These are phyloP conservation scores for Brachypalpus laphriformis DNA, from an alignment of 2,888 invertebrate species.

Conservation along the genomic window DNA sequence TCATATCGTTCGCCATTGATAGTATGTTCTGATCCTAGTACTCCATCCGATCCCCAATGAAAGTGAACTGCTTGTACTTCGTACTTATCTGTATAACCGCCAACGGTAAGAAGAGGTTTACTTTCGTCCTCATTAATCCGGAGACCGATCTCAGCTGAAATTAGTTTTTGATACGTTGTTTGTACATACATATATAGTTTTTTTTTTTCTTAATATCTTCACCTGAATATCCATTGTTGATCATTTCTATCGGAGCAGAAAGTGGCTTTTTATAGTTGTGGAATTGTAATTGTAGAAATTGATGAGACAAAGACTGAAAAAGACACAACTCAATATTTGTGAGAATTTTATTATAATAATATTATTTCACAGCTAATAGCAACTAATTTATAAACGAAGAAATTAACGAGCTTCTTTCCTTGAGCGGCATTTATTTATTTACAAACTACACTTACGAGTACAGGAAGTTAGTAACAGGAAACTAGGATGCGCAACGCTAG, in stretches of 20 bases:
- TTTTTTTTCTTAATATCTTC: slow-evolving; percentile 23
- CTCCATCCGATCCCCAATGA: slow-evolving; percentile 89
- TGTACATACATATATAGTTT: neutral
- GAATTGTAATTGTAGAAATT: slow-evolving; percentile 85
- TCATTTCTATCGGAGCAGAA: slow-evolving; percentile 85
- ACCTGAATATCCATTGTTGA: slow-evolving; percentile 88
- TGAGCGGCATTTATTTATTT: too few species aligned
- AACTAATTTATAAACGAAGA: too few species aligned
- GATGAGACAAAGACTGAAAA: slow-evolving; percentile 75
- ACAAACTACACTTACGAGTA: too few species aligned
- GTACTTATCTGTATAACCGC: slow-evolving; percentile 76
- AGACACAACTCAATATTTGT: too few species aligned
- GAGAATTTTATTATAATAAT: too few species aligned
- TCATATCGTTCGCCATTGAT: slow-evolving; percentile 83
- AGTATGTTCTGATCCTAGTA: slow-evolving; percentile 85
- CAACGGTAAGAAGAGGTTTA: slow-evolving; percentile 77
- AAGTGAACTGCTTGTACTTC: slow-evolving; percentile 83
- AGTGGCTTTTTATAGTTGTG: slow-evolving; percentile 86
- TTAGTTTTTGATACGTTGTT: neutral
- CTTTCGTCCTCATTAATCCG: slow-evolving; percentile 76
- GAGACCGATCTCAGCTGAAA: slow-evolving; percentile 77
- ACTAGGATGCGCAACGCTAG: too few species aligned
- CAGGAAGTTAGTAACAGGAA: too few species aligned
- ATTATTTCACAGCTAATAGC: too few species aligned
- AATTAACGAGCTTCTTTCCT: too few species aligned